These are phyloP conservation scores for Drosophila varians DNA, from an alignment of 1,140 invertebrate species.

Conservation along the genomic window DNA sequence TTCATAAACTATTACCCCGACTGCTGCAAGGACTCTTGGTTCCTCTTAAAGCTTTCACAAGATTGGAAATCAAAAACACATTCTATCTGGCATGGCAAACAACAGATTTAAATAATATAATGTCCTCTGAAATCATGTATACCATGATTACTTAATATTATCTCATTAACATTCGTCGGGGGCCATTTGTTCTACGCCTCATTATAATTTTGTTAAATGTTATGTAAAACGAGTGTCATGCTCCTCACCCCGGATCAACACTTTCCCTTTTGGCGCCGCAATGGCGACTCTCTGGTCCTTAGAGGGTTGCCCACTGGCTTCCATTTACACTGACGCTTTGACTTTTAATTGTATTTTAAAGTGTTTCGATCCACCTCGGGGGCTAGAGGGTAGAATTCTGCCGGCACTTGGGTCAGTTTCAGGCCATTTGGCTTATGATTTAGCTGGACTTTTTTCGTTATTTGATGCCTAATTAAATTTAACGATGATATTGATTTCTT, in stretches of 20 bases:
- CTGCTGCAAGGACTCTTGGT: constrained; percentile 7
- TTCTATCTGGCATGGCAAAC: constrained; percentile 35
- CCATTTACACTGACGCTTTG: constrained; percentile 74
- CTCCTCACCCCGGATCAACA: constrained; percentile 15
- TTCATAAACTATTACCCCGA: constrained; percentile 41
- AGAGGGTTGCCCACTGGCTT: constrained; percentile 69
- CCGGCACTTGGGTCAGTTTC: constrained; percentile 53
- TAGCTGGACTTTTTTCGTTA: constrained; percentile 61
- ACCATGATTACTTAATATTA: constrained; percentile 4
- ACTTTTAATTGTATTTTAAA: constrained; percentile 81
- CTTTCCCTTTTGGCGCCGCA: constrained; percentile 41
- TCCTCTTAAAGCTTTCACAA: background rate
- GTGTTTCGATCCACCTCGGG: constrained; percentile 45
- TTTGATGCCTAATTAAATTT: constrained; percentile 83
- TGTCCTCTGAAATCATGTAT: background rate
- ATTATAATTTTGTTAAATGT: constrained; percentile 82
- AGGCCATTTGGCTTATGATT: constrained; percentile 78
- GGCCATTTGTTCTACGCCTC: constrained; percentile 32
- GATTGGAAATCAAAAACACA: constrained; percentile 18
- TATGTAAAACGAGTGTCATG: constrained; percentile 72
- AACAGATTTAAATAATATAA: background rate
- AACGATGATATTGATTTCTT: constrained; percentile 76
- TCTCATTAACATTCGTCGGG: constrained; percentile 69
- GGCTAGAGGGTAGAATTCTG: background rate
- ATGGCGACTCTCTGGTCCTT: constrained; percentile 69